Evolutionary conservation across 2,113 vertebrate species (phyloP), one percentile per base, ranked within the genome.

Genomic region (Gobio gobio): DNA sequence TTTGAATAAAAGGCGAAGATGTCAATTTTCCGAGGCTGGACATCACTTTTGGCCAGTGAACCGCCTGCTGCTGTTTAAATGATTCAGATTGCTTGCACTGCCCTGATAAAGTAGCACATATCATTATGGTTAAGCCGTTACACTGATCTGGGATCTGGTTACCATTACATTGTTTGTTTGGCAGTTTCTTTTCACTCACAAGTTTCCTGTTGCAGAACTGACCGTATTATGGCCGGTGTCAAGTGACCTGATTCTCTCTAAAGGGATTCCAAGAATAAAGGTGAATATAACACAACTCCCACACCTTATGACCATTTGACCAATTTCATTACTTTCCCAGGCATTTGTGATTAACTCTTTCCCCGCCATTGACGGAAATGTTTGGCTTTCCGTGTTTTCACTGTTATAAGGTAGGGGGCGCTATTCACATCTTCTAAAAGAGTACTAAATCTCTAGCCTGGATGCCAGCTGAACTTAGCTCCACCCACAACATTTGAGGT

Each of bases 191-290:
- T 51, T 72, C 22, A 24, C 49, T 24, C 13, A 10, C 12, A 14
- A 75, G 82, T 76, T 84, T 84, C 78, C 58, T 29, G 40, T 84
- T 83, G 56, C 54, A 61, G 54, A 4, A 61, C 63, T 26, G 70
- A 83, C 33, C 70, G 49, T 74, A 49, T 74, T 24, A 49, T 61
- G 56, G 22, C 5, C 12, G 5, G 2, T 59, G 16, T 78, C 75
- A 56, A 36, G 51, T 78, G 51, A 58, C 75, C 33, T 36, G 18
- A 36, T 33, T 78, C 75, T 40, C 51, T 58, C n/a, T 49, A 16
- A 74, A 47, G 12, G 10, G 70, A 45, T 40, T 43, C 22, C 66
- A 45, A 13, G 22, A 63, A 24, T 43, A 47, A 73, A 47, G 22
- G n/a, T 74, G 5, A 14, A 26, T 4, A 6, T 58, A 13, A 20